Base-by-base conservation (phyloP, 2,113 vertebrate genomes). In the Melanerpes aurifrons region DNA sequence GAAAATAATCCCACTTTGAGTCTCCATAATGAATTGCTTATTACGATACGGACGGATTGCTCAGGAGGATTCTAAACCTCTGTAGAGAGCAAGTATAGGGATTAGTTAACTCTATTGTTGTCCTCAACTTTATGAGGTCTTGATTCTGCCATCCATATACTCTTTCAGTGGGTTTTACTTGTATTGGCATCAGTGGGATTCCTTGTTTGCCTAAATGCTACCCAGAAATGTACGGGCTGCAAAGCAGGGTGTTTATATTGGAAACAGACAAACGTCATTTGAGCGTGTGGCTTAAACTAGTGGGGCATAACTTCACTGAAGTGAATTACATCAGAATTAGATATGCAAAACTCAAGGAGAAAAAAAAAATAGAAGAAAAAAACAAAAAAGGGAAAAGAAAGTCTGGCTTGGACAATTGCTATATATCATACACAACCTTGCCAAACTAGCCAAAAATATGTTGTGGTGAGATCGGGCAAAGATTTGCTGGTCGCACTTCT, bases 1-100 rank as follows among this genome's bases (percentile, higher is more conserved):
- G 87, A 90, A 94, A 93, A 96, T 93, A 94, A 94, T 95, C 91
- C 64, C 29, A 83, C 89, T 92, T 86, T 75, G 87, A 92, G 86
- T 69, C 45, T 81, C 58, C 74, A 84, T 90, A 92, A 96, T 90
- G 84, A 95, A 61, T 82, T 92, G 73, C 20, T 18, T 86, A 90
- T 94, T 95, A 84, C 73, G 84, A 90, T 88, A 72, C 1, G 0
- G 82, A 86, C 24, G 26, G 67, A 83, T 69, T 91, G 82, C 78
- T 83, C 85, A 82, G 64, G 79, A 88, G 77, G 72, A 74, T 90
- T 93, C 71, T 86, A 79, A 95, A 92, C 21, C 68, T 93, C 79
- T 81, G n/a, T 22, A 68, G 89, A 93, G 53, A 93, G 78, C 71
- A 69, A 95, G 92, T 26, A 66, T 4, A 85, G 47, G 80, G 76